A percentile compares a stretch with the other conserved stretches of the same genome.
Conservation (phyloP, 2,888 invertebrate species). For the Sisyra nigra region DNA sequence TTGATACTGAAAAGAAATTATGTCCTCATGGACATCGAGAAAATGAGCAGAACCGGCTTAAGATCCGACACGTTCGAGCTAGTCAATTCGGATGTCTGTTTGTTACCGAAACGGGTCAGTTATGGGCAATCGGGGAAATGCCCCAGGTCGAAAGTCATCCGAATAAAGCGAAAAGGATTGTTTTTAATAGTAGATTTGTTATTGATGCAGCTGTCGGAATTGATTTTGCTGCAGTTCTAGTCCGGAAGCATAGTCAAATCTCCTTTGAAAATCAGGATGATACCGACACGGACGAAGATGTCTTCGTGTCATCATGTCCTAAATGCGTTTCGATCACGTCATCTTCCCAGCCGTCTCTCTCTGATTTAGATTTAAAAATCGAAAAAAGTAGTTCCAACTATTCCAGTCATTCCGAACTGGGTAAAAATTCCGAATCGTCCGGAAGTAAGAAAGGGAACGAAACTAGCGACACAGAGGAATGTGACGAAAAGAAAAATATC, state of each 20-base stretch:
- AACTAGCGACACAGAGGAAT: background rate
- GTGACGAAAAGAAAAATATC: slow-evolving; percentile 30
- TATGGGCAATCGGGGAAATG: slow-evolving; percentile 54
- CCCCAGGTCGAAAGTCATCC: slow-evolving; percentile 45
- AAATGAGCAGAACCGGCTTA: slow-evolving; percentile 40
- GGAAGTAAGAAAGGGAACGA: slow-evolving; percentile 2
- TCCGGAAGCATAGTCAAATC: slow-evolving; percentile 36
- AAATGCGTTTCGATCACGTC: slow-evolving; percentile 41
- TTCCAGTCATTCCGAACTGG: background rate
- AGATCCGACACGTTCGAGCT: slow-evolving; percentile 42
- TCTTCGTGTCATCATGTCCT: slow-evolving; percentile 48
- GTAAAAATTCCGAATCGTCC: slow-evolving; percentile 1
- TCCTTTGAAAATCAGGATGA: slow-evolving; percentile 25
- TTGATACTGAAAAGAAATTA: slow-evolving; percentile 45
- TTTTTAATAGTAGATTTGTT: slow-evolving; percentile 51
- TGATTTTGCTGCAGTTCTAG: slow-evolving; percentile 59
- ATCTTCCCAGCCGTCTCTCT: slow-evolving; percentile 40
- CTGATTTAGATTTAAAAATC: slow-evolving; percentile 42
- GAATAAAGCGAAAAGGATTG: slow-evolving; percentile 39
- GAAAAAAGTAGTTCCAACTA: slow-evolving; percentile 43
- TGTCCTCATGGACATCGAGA: slow-evolving; percentile 47
- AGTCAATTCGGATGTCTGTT: slow-evolving; percentile 45
- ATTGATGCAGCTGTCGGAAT: slow-evolving; percentile 56
- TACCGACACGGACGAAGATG: slow-evolving; percentile 43
- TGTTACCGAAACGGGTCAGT: slow-evolving; percentile 46